A percentile compares a stretch with the other conserved stretches of the same genome.
Evolutionary conservation across 2,888 invertebrate genomes (phyloP).

Genomic region (Oasisia sp.): DNA sequence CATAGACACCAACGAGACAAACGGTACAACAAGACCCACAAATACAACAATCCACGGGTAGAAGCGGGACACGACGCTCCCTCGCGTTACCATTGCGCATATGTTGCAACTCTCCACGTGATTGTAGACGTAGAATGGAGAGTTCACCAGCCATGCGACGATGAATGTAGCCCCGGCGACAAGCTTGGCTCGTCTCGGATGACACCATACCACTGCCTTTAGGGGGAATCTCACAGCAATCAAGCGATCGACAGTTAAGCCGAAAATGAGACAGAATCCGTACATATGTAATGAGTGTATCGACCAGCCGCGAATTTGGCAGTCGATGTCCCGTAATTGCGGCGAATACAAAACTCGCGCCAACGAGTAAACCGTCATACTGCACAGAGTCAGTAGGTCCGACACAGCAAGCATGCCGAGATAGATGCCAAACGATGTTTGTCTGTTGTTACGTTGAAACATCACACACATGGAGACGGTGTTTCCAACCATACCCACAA

Average conservation of each 20-base stretch:
- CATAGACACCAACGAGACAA: background rate
- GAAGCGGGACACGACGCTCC: background rate
- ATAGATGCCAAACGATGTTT: too few relatives aligned
- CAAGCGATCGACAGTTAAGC: background rate
- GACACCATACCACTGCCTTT: background rate
- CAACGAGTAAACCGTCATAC: background rate
- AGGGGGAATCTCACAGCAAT: background rate
- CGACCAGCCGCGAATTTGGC: background rate
- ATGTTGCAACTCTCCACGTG: background rate
- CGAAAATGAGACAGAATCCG: background rate
- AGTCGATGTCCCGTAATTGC: background rate
- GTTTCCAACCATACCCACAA: background rate
- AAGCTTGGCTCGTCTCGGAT: background rate
- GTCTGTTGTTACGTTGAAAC: constrained; percentile 25
- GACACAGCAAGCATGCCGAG: constrained; percentile 27
- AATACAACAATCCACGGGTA: background rate
- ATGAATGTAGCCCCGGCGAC: background rate
- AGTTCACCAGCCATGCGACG: background rate
- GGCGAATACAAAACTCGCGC: background rate
- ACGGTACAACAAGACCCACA: background rate
- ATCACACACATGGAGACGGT: constrained; percentile 7
- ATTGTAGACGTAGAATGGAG: background rate
- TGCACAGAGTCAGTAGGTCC: constrained; percentile 19
- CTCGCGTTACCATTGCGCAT: background rate
- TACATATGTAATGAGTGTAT: background rate